Evolutionary conservation across 1,140 invertebrate species (phyloP), one percentile per base, ranked within the genome.

Genomic region (Cepaea nemoralis): DNA sequence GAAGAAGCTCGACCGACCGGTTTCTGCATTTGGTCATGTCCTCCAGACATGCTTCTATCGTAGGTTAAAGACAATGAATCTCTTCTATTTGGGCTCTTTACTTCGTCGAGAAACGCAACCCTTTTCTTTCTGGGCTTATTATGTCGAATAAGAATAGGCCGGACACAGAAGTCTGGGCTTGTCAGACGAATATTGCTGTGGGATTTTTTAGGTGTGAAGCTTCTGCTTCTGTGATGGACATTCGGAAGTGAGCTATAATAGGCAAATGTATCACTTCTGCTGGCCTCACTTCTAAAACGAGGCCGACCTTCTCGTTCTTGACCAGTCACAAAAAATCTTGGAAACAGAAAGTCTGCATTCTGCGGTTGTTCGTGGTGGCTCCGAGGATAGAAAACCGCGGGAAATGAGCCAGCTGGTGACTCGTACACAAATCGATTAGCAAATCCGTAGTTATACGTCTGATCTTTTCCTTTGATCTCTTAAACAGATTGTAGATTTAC

Each of bases 41-140:
- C n/a, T 86, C 50, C 78, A 87, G 69, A 1, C 84, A 86, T 37
- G 3, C 50, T 55, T 55, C n/a, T 87, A 87, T 89, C 81, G 86
- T 89, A 5, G 88, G 83, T 55, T 86, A 89, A 71, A 83, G 77
- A 16, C 48, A 81, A 19, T 80, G 86, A 27, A 85, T 87, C 45
- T 85, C 81, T 40, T 84, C 80, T 40, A 86, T 55, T 24, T 22
- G 50, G 33, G 67, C 63, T 48, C 33, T 40, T 27, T 24, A 35
- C 35, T 45, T 27, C 5, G 2, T 24, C 69, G 39, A 39, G 24
- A 71, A 37, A 24, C 10, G 39, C 35, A 1, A 45, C 2, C 33
- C 59, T 63, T 22, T 42, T 39, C 35, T 8, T 39, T 14, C 24
- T 40, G 35, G 27, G 37, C 12, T n/a, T 70, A 37, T 70, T 74